A percentile compares a stretch with the other conserved stretches of the same genome.
Evolutionary conservation across 2,113 vertebrate genomes (phyloP).

Genomic region (Acanthochromis polyacanthus): DNA sequence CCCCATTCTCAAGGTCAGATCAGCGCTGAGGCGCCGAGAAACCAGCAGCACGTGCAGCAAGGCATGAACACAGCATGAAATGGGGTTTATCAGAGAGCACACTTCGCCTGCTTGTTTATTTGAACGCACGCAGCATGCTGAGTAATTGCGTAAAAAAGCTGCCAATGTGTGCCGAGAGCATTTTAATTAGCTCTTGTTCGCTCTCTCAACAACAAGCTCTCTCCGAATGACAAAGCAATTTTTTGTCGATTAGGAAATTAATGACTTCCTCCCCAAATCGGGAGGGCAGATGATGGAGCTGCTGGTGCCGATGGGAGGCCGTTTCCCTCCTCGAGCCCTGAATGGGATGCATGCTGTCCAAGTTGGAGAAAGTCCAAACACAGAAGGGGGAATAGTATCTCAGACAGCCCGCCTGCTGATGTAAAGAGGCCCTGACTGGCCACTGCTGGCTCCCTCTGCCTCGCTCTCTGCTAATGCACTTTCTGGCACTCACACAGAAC

Average conservation of each 20-base stretch:
- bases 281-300: constrained; percentile 48
- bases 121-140: constrained; percentile 42
- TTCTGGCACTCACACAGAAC: constrained; percentile 52
- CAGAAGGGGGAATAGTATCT: constrained; percentile 47
- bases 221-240: constrained; percentile 72
- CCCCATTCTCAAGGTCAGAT: constrained; percentile 78
- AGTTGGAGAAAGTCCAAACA: constrained; percentile 64
- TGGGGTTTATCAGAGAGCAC: constrained; percentile 47
- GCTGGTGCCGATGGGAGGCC: constrained; percentile 52
- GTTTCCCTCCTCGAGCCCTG: constrained; percentile 34
- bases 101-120: constrained; percentile 55
- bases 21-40: background rate
- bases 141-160: constrained; percentile 65
- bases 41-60: background rate
- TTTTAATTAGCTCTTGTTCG: constrained; percentile 76
- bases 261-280: constrained; percentile 62
- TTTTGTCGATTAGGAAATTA: constrained; percentile 75
- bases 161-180: constrained; percentile 67
- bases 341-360: constrained; percentile 35
- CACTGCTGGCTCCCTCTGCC: constrained; percentile 51
- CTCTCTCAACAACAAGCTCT: constrained; percentile 65
- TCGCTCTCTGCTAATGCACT: constrained; percentile 55
- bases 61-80: constrained; percentile 53
- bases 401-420: constrained; percentile 58
- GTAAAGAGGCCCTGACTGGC: constrained; percentile 61